Percentiles rank a stretch among this genome's conserved stretches.
phyloP scores from a whole-genome alignment of 2,797 vertebrate genomes.

The Squalus acanthias region DNA sequence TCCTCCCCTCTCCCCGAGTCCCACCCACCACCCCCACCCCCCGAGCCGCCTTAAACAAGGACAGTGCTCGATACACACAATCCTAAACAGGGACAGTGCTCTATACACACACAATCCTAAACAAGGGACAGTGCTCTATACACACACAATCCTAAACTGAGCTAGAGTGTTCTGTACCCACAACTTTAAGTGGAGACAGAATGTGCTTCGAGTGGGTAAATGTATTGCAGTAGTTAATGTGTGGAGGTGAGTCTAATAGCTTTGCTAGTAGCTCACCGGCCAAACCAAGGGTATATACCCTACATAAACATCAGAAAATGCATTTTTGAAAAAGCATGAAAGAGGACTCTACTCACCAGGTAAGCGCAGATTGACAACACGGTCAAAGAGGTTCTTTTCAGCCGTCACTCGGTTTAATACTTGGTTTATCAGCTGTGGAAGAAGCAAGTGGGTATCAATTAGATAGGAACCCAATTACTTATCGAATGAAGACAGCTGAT shows the following conservation, averaged over 20 bases:
- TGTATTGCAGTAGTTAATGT: background rate
- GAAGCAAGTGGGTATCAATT: background rate
- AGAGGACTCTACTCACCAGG: constrained; percentile 64
- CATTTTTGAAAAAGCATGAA: background rate
- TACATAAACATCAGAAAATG: background rate
- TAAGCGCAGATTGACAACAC: constrained; percentile 88
- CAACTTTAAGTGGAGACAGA: background rate
- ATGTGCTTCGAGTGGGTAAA: background rate
- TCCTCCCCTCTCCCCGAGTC: no score
- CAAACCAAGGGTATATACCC: background rate
- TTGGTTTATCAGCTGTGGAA: constrained; percentile 83
- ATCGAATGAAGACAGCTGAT: background rate
- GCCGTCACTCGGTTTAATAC: constrained; percentile 92
- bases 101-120: no score
- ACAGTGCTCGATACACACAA: no score
- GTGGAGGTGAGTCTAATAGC: background rate
- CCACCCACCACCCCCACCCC: background rate
- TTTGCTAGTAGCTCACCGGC: background rate
- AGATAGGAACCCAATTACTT: background rate
- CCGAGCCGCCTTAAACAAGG: no score
- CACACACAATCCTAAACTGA: no score
- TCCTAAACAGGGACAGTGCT: background rate
- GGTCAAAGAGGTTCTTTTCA: constrained; percentile 92
- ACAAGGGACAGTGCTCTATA: background rate
- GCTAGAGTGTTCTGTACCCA: background rate